Base-by-base conservation (phyloP, 2,888 invertebrate genomes). In the Napeogenes sylphis region DNA sequence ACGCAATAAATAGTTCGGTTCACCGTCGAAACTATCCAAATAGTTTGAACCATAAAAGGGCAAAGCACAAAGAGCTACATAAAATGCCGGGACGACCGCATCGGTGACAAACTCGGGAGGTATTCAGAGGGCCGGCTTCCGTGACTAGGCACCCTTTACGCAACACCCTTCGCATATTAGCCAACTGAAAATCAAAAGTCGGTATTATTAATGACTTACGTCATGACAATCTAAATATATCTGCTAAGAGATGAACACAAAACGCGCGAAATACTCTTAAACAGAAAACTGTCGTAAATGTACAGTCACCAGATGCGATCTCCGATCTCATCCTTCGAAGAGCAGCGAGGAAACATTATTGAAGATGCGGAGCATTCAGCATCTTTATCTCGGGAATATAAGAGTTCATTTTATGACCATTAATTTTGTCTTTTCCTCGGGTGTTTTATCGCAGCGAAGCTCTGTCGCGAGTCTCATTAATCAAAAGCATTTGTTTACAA, bases 401-500 rank as follows among this genome's bases (percentile, higher is more conserved):
- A 90, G 89, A 90, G 90, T 90, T 90, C 90, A 90, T 90, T 90
- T 90, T 89, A 89, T 90, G 88, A 89, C 89, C 90, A 90, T 90
- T 90, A 90, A 90, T 90, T 89, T 90, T 83, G 87, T 75, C 85
- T 85, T 89, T 89, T 87, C 86, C 81, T 85, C 79, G 87, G 87
- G 87, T 88, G 88, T 88, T 90, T 90, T 90, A 90, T 90, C 90
- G 83, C 83, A 85, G 82, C 86, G 87, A 82, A 80, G 79, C 87
- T 88, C 89, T 88, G 90, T 90, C 90, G 90, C 90, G 84, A 82
- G 90, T 86, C 90, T 87, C 90, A 90, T 90, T 90, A 90, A 90
- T 90, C 90, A 90, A 90, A 90, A 90, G 87, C 90, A 90, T 90
- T 90, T 90, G 90, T 90, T 90, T 90, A 90, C 90, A 90, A 89